Evolutionary conservation across 2,888 invertebrate species (phyloP), one percentile per base, ranked within the genome.

Genomic region (Apodemia mormo): DNA sequence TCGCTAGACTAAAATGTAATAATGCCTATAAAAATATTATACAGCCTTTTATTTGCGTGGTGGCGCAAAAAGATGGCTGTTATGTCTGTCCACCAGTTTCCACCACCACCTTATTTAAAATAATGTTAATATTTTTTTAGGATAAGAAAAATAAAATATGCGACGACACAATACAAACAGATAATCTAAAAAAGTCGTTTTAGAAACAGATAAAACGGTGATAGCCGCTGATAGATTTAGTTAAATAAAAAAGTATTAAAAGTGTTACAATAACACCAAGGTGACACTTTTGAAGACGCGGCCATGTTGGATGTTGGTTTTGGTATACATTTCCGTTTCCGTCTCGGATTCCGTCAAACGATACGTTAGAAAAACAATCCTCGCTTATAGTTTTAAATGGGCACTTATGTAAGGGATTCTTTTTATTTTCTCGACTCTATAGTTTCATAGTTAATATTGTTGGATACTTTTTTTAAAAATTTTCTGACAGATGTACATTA

Each of bases 281-380:
- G 70, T 72, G 75, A 76, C 77, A 72, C 70, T 74, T 73, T 69
- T 14, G 73, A 68, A 74, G 70, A 61, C 61, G 30, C 12, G 49
- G 49, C 61, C 75, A 71, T 77, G 14, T 49, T 45, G 45, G 45
- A 45, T 45, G 76, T 77, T 76, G 74, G 54, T 73, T 69, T 73
- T 72, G 73, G 71, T 71, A 68, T 69, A 75, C 74, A 73, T 77
- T 75, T 77, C 77, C 73, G 74, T 65, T 77, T 75, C 72, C 76
- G 67, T 71, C 56, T 33, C 66, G 66, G 67, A 68, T 61, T 33
- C 61, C 61, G 61, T 61, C 61, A 72, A 71, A 72, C 69, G 71
- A 74, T 73, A 73, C 68, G 73, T 49, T 70, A 58, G 64, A 52
- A 74, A 71, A 74, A 74, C 74, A 73, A 71, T 65, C 33, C 29